Percentiles rank a stretch among this genome's conserved stretches.
These are phyloP conservation scores for Macquaria ambigua DNA, from an alignment of 2,113 vertebrate species.

Conservation along the genomic window DNA sequence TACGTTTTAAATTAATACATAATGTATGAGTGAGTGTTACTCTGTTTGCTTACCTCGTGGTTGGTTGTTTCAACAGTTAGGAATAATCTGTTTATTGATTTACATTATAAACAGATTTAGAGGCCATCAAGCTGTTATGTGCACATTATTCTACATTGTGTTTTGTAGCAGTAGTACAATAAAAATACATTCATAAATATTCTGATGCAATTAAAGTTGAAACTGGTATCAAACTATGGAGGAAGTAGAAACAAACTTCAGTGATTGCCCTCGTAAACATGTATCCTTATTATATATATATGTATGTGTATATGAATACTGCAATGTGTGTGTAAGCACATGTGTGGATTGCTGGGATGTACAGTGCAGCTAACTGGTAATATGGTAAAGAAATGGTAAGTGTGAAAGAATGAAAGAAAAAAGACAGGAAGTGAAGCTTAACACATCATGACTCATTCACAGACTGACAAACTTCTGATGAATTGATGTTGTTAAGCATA, in stretches of 20 bases:
- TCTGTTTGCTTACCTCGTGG: neutral
- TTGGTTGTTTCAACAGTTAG: neutral
- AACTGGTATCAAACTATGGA: neutral
- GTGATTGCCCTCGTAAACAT: neutral
- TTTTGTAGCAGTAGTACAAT: neutral
- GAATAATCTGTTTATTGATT: neutral
- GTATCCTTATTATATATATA: too few species aligned
- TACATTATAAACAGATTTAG: conserved; percentile 1
- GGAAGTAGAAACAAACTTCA: neutral
- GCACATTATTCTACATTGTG: neutral
- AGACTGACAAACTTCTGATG: too few species aligned
- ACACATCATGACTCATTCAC: too few species aligned
- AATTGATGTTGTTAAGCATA: too few species aligned
- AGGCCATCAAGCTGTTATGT: neutral
- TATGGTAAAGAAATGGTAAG: too few species aligned
- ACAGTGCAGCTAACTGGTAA: too few species aligned
- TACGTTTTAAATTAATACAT: conserved; percentile 30
- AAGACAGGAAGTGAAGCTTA: too few species aligned
- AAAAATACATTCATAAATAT: neutral
- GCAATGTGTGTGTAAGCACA: too few species aligned
- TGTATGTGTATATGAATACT: too few species aligned
- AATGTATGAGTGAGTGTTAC: conserved; percentile 15
- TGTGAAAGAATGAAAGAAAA: too few species aligned
- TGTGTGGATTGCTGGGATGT: neutral
- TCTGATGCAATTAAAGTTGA: neutral